These are phyloP conservation scores for Melipona beecheii DNA, from an alignment of 2,888 invertebrate genomes.

Conservation along the genomic window DNA sequence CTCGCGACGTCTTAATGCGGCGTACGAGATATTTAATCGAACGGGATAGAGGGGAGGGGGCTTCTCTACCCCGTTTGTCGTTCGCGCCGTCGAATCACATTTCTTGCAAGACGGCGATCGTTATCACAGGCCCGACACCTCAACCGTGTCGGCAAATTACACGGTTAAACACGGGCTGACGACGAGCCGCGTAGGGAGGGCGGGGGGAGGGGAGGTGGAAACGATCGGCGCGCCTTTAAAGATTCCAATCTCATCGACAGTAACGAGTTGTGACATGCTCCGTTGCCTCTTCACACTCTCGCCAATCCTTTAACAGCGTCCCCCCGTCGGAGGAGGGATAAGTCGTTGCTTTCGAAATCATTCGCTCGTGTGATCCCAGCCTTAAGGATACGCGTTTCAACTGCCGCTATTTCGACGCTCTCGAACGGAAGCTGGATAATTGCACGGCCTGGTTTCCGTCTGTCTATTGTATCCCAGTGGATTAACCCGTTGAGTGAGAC, in stretches of 20 bases:
- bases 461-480: constrained; percentile 27
- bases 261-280: constrained; percentile 71
- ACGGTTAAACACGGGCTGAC: constrained; percentile 56
- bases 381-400: constrained; percentile 40
- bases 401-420: neutral
- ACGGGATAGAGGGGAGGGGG: neutral
- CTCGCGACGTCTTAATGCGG: constrained; percentile 18
- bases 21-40: constrained; percentile 36
- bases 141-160: constrained; percentile 62
- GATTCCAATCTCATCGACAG: constrained; percentile 69
- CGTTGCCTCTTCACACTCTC: constrained; percentile 65
- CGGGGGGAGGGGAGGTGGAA: neutral
- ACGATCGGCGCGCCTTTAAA: constrained; percentile 63
- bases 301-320: constrained; percentile 67
- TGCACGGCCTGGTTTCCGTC: constrained; percentile 21
- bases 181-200: constrained; percentile 5
- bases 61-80: constrained; percentile 16
- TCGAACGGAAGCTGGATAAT: constrained; percentile 44
- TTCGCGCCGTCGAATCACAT: constrained; percentile 40
- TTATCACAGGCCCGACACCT: constrained; percentile 53
- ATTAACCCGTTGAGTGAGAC: constrained; percentile 37
- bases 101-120: constrained; percentile 51
- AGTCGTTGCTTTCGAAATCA: constrained; percentile 57
- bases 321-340: constrained; percentile 33
- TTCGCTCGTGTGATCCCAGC: constrained; percentile 69